phyloP scores from a whole-genome alignment of 2,113 vertebrate genomes.

The Gambusia holbrooki region DNA sequence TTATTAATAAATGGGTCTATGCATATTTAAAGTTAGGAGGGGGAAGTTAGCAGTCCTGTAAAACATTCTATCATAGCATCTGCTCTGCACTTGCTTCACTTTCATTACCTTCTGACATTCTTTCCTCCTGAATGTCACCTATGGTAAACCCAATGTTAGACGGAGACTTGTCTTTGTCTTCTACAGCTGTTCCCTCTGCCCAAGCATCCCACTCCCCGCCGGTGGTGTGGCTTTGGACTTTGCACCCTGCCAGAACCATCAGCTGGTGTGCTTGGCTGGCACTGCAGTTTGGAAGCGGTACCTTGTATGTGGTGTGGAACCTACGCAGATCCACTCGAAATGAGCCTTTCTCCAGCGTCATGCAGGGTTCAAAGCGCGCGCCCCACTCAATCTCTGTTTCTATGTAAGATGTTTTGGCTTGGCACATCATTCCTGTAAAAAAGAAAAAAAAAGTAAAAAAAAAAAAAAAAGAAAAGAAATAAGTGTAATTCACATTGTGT shows the following conservation, averaged over 20 bases:
- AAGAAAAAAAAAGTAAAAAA: not conserved
- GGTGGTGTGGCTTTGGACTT: slow-evolving; percentile 23
- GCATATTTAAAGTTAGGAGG: not conserved
- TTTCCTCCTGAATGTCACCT: slow-evolving; percentile 52
- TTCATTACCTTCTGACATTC: slow-evolving; percentile 34
- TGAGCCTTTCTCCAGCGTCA: slow-evolving; percentile 52
- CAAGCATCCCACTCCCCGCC: slow-evolving; percentile 12
- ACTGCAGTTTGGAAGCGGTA: slow-evolving; percentile 57
- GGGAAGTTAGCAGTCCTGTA: not conserved
- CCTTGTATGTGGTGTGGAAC: slow-evolving; percentile 63
- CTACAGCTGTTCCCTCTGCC: slow-evolving; percentile 4
- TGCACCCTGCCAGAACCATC: slow-evolving; percentile 8
- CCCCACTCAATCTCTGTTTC: slow-evolving; percentile 47
- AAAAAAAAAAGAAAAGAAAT: not conserved
- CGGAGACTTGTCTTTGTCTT: slow-evolving; percentile 6
- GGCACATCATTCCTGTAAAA: slow-evolving; percentile 42
- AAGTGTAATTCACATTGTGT: slow-evolving; percentile 5
- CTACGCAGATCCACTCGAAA: slow-evolving; percentile 57
- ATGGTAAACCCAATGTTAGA: slow-evolving; percentile 30
- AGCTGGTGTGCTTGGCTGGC: slow-evolving; percentile 40
- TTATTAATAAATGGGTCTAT: not conserved
- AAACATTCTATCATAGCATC: not conserved
- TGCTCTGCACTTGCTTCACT: slow-evolving; percentile 11
- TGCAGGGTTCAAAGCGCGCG: slow-evolving; percentile 57
- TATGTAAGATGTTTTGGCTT: slow-evolving; percentile 31